Conservation (phyloP, 2,888 invertebrate genomes). For the Eristalinus sepulchralis region DNA sequence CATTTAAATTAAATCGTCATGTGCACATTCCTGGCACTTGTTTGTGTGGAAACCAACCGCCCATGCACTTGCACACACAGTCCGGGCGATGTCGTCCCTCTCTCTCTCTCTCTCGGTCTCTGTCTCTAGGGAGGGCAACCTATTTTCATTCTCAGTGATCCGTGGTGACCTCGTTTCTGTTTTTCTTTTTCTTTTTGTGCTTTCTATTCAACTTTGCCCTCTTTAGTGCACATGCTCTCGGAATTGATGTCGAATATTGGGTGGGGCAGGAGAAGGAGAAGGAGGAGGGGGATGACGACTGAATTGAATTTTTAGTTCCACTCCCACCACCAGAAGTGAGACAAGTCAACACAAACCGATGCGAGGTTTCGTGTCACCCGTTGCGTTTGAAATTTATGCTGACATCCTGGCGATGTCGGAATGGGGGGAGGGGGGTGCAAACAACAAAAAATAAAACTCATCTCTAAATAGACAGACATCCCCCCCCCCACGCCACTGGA, state of each 20-base stretch:
- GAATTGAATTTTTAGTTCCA: neutral
- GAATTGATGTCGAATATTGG: neutral
- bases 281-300: neutral
- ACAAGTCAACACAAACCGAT: neutral
- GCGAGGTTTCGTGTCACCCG: constrained; percentile 7
- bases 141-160: constrained; percentile 7
- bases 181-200: neutral
- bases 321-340: neutral
- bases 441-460: constrained; percentile 9
- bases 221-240: constrained; percentile 11
- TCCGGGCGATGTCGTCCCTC: neutral
- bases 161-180: constrained; percentile 28
- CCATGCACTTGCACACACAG: constrained; percentile 38
- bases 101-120: neutral
- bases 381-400: constrained; percentile 36
- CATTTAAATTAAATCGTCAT: constrained; percentile 61
- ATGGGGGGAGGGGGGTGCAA: neutral
- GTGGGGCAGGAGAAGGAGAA: neutral
- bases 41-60: constrained; percentile 21
- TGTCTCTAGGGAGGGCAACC: neutral
- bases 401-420: neutral
- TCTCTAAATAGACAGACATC: constrained; percentile 55
- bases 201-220: constrained; percentile 25
- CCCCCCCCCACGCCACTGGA: constrained; percentile 3
- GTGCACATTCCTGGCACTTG: constrained; percentile 59